Base-by-base conservation (phyloP, 1,140 invertebrate genomes). In the Pomphorhynchus laevis region DNA sequence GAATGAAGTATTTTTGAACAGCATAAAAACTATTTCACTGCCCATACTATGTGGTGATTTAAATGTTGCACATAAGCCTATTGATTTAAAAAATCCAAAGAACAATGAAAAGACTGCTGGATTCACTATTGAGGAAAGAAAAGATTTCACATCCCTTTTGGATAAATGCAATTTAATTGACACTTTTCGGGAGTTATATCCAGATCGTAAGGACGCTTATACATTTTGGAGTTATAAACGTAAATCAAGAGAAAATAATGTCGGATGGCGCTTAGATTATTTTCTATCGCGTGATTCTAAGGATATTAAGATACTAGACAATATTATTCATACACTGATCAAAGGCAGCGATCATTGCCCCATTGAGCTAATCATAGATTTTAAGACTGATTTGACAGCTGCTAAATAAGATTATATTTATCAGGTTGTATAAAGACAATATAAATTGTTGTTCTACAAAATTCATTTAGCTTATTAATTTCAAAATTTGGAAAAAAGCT, bases 211-310 rank as follows among this genome's bases (percentile, higher is more conserved):
- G 11, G 69, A 63, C 2, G 70, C 69, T 8, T 95, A 86, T 50
- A 82, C 80, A 1, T 95, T 77, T 53, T 95, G 84, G 84, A 68
- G 71, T 3, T 80, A 80, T 52, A 71, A 82, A 62, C 61, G 56
- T 32, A 79, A 79, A 53, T 61, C 72, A 17, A 62, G 84, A 42
- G 58, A 64, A 2, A 80, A 73, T 49, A 86, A 95, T 62, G 66
- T 82, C 49, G 86, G 86, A 54, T 93, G 84, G 77, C 65, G 82
- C 53, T 58, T 93, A 44, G 82, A 93, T 59, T 93, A 93, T 53
- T 86, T 76, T 53, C 54, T 82, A 1, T 84, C 76, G 1, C 61
- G 80, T 48, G 63, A 69, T 40, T 58, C 89, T 11, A 51, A 68
- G 39, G 57, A 68, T 1, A n/a, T n/a, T n/a, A 64, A 69, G 18